Evolutionary conservation across 2,888 invertebrate species (phyloP).

Genomic region (Pristionchus entomophagus): DNA sequence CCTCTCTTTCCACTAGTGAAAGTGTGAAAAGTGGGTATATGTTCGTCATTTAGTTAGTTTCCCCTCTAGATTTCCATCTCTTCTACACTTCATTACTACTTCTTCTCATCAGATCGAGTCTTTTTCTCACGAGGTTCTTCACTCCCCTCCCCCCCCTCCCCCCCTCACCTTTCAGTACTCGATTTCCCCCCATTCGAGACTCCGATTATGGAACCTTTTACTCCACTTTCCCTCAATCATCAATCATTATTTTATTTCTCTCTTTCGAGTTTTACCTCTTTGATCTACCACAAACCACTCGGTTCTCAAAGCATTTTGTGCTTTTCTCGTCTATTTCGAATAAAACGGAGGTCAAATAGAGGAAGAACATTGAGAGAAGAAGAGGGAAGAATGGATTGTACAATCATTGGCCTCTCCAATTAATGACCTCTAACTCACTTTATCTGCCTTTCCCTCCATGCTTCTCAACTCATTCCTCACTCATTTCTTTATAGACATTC

Average conservation of each 20-base stretch:
- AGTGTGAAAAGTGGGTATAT: not conserved
- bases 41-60: not conserved
- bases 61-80: not conserved
- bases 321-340: not conserved
- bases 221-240: not conserved
- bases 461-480: not conserved
- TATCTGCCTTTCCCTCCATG: not conserved
- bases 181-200: not conserved
- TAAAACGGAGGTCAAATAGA: slow-evolving; percentile 5
- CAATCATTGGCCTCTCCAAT: slow-evolving; percentile 30
- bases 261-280: slow-evolving; percentile 4
- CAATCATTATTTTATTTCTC: not conserved
- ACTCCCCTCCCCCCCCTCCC: too few relatives aligned
- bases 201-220: slow-evolving; percentile 15
- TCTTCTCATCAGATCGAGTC: slow-evolving; percentile 1
- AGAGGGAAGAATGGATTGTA: slow-evolving; percentile 24
- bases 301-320: not conserved
- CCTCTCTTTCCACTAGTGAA: not conserved
- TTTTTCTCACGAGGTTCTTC: slow-evolving; percentile 18
- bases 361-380: not conserved
- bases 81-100: not conserved
- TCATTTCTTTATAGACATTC: not conserved
- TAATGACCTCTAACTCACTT: slow-evolving; percentile 37
- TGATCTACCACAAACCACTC: not conserved
- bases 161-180: slow-evolving; percentile 3